Conservation (phyloP, 2,888 invertebrate genomes). For the Thalpophila matura region DNA sequence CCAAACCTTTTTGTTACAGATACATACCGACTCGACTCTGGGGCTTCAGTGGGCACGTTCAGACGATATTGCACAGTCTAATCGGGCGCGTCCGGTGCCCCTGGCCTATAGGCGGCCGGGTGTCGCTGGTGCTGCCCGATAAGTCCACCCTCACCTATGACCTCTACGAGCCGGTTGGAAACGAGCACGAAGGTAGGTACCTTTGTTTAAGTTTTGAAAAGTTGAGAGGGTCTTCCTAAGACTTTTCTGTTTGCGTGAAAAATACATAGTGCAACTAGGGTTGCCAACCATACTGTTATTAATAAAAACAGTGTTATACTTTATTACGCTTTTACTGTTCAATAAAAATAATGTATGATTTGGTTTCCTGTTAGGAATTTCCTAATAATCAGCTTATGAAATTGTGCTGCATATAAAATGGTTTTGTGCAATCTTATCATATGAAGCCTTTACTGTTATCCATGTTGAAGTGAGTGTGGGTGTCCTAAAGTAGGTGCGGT, state of each 20-base stretch:
- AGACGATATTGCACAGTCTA: conserved; percentile 97
- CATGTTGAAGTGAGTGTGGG: background rate
- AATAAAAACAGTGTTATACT: too few species aligned
- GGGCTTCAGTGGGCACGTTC: conserved; percentile 99
- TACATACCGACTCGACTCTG: conserved; percentile 97
- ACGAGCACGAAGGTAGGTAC: conserved; percentile 93
- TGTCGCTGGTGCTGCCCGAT: conserved; percentile 94
- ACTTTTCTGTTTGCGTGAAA: too few species aligned
- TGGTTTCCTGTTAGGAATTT: conserved; percentile 19
- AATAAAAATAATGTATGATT: background rate
- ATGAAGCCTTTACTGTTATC: too few species aligned
- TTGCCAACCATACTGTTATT: background rate
- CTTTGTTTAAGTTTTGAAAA: conserved; percentile 5
- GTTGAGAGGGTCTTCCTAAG: too few species aligned
- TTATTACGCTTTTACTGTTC: too few species aligned
- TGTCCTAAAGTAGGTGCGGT: conserved; percentile 12
- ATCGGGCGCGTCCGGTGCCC: conserved; percentile 97
- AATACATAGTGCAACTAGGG: too few species aligned
- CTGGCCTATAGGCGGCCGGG: conserved; percentile 96
- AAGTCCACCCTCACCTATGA: conserved; percentile 98
- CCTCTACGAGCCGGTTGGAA: conserved; percentile 95
- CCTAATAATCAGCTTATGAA: conserved; percentile 3
- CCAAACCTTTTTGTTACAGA: conserved; percentile 87
- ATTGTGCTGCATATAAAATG: background rate
- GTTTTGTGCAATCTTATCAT: conserved; percentile 21